phyloP scores from a whole-genome alignment of 2,113 vertebrate species.

The Propithecus coquereli region DNA sequence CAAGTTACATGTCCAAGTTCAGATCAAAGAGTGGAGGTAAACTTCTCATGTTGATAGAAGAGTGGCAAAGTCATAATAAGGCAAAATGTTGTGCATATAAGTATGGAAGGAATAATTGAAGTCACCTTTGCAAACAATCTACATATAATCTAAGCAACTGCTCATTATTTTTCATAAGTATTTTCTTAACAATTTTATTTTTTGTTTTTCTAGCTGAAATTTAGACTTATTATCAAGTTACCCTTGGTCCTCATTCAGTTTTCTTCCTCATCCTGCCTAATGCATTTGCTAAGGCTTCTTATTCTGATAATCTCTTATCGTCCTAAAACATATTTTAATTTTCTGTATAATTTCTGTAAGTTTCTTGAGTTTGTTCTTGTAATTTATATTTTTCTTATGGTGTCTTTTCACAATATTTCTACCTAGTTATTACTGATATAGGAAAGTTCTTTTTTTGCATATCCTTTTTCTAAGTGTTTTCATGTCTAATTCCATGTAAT shows the following conservation, averaged over 20 bases:
- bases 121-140: background rate
- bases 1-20: background rate
- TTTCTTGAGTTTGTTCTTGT: background rate
- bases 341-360: background rate
- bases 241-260: background rate
- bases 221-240: background rate
- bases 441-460: background rate
- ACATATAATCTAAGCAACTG: background rate
- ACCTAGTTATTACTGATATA: background rate
- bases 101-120: background rate
- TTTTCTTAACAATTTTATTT: background rate
- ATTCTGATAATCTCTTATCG: background rate
- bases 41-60: background rate
- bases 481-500: background rate
- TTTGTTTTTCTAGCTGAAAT: background rate
- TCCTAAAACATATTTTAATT: background rate
- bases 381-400: background rate
- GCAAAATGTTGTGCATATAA: background rate
- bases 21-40: background rate
- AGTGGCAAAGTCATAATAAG: too few relatives aligned
- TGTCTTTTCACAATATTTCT: background rate
- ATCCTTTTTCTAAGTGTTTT: background rate
- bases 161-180: background rate
- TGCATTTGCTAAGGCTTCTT: background rate
- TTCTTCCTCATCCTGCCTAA: rapidly evolving